These are phyloP conservation scores for Platycheirus albimanus DNA, from an alignment of 2,888 invertebrate species.

Conservation along the genomic window DNA sequence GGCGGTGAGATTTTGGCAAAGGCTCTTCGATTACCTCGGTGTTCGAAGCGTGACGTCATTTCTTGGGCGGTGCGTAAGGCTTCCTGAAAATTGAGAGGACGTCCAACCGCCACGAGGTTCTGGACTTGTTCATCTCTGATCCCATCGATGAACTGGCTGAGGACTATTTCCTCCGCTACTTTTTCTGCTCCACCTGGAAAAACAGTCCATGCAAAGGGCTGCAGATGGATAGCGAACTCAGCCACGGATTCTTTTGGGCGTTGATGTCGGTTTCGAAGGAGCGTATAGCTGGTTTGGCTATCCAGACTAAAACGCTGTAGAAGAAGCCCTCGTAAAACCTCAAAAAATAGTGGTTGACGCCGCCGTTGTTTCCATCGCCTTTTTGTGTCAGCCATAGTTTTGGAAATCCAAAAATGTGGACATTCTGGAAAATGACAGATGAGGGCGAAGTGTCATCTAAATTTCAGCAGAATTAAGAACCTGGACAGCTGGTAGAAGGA, in stretches of 20 bases:
- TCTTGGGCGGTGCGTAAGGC: neutral
- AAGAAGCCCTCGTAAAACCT: neutral
- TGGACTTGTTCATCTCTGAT: constrained; percentile 10
- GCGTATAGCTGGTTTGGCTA: neutral
- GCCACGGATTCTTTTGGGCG: neutral
- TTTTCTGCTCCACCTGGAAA: neutral
- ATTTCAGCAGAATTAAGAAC: too few species aligned
- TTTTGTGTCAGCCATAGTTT: too few species aligned
- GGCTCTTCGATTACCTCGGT: too few species aligned
- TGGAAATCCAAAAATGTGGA: too few species aligned
- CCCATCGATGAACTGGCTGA: constrained; percentile 13
- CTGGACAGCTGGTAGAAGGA: too few species aligned
- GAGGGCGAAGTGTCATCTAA: too few species aligned
- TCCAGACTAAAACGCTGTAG: neutral
- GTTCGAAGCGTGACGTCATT: neutral
- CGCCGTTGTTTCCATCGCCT: too few species aligned
- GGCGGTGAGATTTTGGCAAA: too few species aligned
- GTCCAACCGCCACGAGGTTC: neutral
- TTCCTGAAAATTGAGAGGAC: neutral
- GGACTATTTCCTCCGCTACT: constrained; percentile 1
- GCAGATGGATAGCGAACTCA: neutral
- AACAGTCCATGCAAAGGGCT: neutral
- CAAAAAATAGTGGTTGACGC: neutral
- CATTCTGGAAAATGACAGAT: too few species aligned
- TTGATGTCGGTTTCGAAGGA: neutral